Base-by-base conservation (phyloP, 2,113 vertebrate genomes). In the Pygoscelis antarcticus region DNA sequence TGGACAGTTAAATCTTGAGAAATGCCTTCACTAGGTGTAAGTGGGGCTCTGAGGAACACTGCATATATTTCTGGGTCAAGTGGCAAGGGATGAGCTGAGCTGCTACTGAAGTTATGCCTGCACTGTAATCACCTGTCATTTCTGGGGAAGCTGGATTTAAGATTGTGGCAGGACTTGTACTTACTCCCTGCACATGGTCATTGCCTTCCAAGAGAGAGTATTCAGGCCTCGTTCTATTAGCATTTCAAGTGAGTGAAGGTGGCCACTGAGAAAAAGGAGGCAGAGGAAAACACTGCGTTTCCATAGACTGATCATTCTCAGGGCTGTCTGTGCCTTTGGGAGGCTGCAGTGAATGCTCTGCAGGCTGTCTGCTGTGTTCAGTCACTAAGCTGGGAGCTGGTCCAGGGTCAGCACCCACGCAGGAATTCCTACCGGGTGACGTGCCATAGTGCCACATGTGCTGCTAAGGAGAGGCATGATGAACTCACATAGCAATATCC, bases 41-140 rank as follows among this genome's bases (percentile, higher is more conserved):
- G 32, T 26, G 4, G 32, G 12, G 10, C 12, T 42, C n/a, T 47
- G 72, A 58, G 16, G 14, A 29, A 64, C 9, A 40, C 5, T 51
- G 8, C 7, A 3, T 54, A 0, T 68, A 34, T 20, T 69, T 68
- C 60, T 79, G 49, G 47, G 26, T 8, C 54, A 69, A 46, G 11
- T 27, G 21, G 9, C 23, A 51, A 68, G 27, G 36, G 18, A n/a
- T 34, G 27, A n/a, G 5, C 23, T 46, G 36, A 52, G 34, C 51
- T 36, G 16, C 44, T 46, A 34, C 25, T 62, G 12, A 52, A 40
- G 25, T 57, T 38, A 49, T 11, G 17, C 12, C 18, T 34, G 54
- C 8, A 10, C 22, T 52, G 16, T 52, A 79, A 32, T 74, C 1
- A 1, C 17, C 60, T 77, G 4, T 12, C 1, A 0, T 77, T 77